A percentile compares a stretch with the other conserved stretches of the same genome.
These are phyloP conservation scores for Pomacea maculata DNA, from an alignment of 1,140 invertebrate genomes.

Conservation along the genomic window DNA sequence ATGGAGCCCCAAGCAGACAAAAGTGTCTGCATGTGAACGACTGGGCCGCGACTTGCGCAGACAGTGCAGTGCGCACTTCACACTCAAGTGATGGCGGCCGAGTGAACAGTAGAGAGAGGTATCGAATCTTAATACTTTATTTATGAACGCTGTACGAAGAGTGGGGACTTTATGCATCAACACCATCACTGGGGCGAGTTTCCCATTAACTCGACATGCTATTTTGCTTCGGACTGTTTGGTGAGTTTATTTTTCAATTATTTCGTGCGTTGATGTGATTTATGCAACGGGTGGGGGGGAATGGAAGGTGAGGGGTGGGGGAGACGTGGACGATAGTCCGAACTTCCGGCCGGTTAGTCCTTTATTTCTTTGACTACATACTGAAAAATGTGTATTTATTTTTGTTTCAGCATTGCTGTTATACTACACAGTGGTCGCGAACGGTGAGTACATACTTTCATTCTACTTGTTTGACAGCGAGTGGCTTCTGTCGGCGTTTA, in stretches of 20 bases:
- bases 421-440: conserved; percentile 27
- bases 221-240: conserved; percentile 25
- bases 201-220: conserved; percentile 26
- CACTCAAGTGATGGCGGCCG: conserved; percentile 27
- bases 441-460: conserved; percentile 19
- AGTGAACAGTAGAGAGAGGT: conserved; percentile 20
- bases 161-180: conserved; percentile 21
- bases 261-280: conserved; percentile 14
- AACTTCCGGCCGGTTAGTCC: conserved; percentile 23
- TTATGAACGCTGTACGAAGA: conserved; percentile 22
- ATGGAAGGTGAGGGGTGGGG: conserved; percentile 6
- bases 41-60: conserved; percentile 23
- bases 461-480: too few relatives aligned
- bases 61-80: conserved; percentile 26
- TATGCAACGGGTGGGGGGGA: conserved; percentile 17
- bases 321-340: not conserved
- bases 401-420: conserved; percentile 25
- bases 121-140: conserved; percentile 26
- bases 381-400: not conserved
- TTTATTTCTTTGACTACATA: not conserved
- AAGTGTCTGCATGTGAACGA: conserved; percentile 27
- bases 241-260: conserved; percentile 11
- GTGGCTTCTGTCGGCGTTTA: too few relatives aligned
- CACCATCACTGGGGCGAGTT: conserved; percentile 22
- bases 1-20: conserved; percentile 20